Base-by-base conservation (phyloP, 1,140 invertebrate species). In the Halesus radiatus region DNA sequence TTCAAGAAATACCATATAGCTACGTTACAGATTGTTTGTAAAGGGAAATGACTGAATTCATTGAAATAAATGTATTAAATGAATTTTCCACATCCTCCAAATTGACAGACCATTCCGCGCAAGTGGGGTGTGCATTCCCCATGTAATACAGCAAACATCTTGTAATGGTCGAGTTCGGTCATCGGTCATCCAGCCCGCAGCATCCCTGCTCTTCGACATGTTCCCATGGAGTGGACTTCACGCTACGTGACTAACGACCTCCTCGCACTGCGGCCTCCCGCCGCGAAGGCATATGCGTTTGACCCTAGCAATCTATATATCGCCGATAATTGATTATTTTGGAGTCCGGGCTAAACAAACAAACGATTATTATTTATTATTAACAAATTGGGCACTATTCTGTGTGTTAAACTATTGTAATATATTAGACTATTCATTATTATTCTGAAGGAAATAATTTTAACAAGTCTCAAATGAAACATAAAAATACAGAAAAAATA, bases 191-290 rank as follows among this genome's bases (percentile, higher is more conserved):
- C 62, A 45, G 37, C 37, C 62, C 23, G 62, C 22, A 10, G 62
- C n/a, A 29, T 13, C 62, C 22, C 22, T 22, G 62, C 26, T n/a
- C 23, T n/a, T 18, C 68, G 52, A 26, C 20, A 52, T 29, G 70
- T 81, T 81, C 80, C 80, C 80, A 81, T 81, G 76, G 37, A 45
- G 37, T 68, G 66, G 76, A 56, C 77, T 76, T 73, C 80, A 81
- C 77, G 80, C 80, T 81, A 81, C 78, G 73, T 81, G 80, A 81
- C 76, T 78, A 81, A 81, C 80, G 80, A 78, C 73, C 76, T 72
- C 64, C 73, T 60, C 80, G 62, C 80, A 54, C 68, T 32, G 50
- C 15, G 64, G 53, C 74, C 20, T 37, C 79, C 80, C 76, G 80
- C 80, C 68, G 80, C 32, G 80, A 77, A 74, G 68, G 73, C 70